Evolutionary conservation across 1,140 invertebrate genomes (phyloP), one percentile per base, ranked within the genome.

Genomic region (Cotesia vestalis): DNA sequence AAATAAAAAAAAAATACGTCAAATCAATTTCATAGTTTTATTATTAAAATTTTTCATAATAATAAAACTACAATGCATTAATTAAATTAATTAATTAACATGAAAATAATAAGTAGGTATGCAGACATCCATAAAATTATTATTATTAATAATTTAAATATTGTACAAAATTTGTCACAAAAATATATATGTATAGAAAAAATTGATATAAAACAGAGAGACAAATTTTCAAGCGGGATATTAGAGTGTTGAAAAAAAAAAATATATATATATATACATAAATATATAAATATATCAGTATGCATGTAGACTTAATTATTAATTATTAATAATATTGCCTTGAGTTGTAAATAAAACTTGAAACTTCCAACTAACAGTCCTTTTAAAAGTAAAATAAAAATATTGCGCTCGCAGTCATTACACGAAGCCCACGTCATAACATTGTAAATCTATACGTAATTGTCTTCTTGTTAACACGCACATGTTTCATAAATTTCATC

Each of bases 331-430:
- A 73, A 80, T 73, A 85, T 79, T 84, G 84, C 83, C 83, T 85
- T 84, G 81, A 85, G 83, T 83, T 86, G 83, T 86, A 86, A 84
- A 86, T 86, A 81, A 46, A 82, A 80, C 74, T 79, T 78, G 68
- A 80, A 80, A 77, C 82, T 84, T 83, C 79, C 79, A 66, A 81
- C 74, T 84, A 80, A 80, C 78, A 60, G 51, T 69, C 36, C 62
- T 71, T 69, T 62, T 68, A 64, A 36, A 64, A 27, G n/a, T 36
- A 66, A n/a, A 51, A 35, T n/a, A 4, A 12, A 6, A 34, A 34
- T 63, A 17, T 17, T 35, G 36, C 11, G 36, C 61, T n/a, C 61
- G 36, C 9, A 55, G 53, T 55, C 40, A 46, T 46, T 46, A 46
- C 59, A 61, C 34, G 27, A 61, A 61, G 20, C 53, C n/a, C 53